Evolutionary conservation across 2,888 invertebrate genomes (phyloP), one percentile per base, ranked within the genome.

Genomic region (Odontothrips loti): DNA sequence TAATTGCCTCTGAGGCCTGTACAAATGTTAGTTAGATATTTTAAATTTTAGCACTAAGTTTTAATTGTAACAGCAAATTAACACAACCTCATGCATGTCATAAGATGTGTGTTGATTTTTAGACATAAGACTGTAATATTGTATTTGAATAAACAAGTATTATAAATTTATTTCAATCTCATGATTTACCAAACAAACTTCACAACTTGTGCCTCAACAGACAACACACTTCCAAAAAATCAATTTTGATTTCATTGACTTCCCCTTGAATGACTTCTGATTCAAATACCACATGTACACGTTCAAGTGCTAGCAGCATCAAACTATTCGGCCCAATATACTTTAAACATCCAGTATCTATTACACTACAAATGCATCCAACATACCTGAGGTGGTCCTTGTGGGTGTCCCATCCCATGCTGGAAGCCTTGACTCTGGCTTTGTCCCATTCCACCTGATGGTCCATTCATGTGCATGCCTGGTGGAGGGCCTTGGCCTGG

Each of bases 321-420:
- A 43, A 43, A 43, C 34, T 43, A 43, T 4, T 4, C 6, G 6
- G 34, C 34, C 34, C 34, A 43, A 43, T 43, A 6, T 43, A 43
- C 34, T 43, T 43, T 43, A 43, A 43, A 43, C 34, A 43, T 43
- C 6, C 34, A 43, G 34, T 6, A 43, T 43, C 34, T 43, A 43
- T 43, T 6, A 4, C 3, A 6, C 34, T 4, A 43, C 34, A 43
- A 6, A 2, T 43, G 34, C 34, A 6, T 43, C 6, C 34, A 6
- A 78, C 80, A 29, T 75, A 81, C 81, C 81, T 81, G 81, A n/a
- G 79, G 75, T 47, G 80, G 88, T 89, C 84, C 87, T 89, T 79
- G 87, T 89, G 82, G 85, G 86, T 82, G 86, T 90, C 51, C 89
- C 90, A 83, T 84, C 84, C 85, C 82, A 68, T 84, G 85, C 81